A percentile compares a stretch with the other conserved stretches of the same genome.
phyloP scores from a whole-genome alignment of 2,888 invertebrate genomes.

The Acanthosepion pharaonis region DNA sequence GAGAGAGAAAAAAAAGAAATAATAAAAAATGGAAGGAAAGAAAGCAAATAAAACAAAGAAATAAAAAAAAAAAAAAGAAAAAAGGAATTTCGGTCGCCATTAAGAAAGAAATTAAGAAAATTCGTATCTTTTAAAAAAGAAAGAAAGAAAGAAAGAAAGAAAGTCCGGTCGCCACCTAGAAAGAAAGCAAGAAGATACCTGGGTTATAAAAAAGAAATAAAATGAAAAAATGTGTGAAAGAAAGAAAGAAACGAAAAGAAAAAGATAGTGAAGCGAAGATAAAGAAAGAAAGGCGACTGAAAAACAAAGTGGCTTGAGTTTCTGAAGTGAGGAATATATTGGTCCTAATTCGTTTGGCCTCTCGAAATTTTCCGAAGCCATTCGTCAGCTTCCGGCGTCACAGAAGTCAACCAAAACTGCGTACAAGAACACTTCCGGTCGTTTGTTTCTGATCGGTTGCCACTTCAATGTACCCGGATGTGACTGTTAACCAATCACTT shows the following conservation, averaged over 20 bases:
- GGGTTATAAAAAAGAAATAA: no score
- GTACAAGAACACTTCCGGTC: not conserved
- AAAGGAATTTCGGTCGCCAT: not conserved
- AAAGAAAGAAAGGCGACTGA: not conserved
- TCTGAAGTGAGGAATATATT: not conserved
- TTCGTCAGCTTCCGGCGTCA: not conserved
- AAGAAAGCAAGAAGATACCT: not conserved
- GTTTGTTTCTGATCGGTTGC: not conserved
- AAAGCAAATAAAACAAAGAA: not conserved
- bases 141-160: not conserved
- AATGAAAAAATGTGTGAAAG: not conserved
- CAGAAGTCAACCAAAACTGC: not conserved
- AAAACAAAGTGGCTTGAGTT: not conserved
- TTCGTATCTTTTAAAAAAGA: no score
- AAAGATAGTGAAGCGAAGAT: not conserved
- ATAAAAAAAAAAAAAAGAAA: not conserved
- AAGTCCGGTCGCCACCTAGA: not conserved
- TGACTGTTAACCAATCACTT: not conserved
- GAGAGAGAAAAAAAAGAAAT: not conserved
- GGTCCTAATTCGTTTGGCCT: not conserved
- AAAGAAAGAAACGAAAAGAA: not conserved
- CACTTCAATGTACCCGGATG: not conserved
- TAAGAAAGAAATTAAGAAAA: not conserved
- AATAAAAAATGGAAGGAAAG: not conserved
- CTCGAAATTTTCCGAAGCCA: conserved; percentile 1